Conservation (phyloP, 1,140 invertebrate genomes). For the Lepidotrigona ventralis region DNA sequence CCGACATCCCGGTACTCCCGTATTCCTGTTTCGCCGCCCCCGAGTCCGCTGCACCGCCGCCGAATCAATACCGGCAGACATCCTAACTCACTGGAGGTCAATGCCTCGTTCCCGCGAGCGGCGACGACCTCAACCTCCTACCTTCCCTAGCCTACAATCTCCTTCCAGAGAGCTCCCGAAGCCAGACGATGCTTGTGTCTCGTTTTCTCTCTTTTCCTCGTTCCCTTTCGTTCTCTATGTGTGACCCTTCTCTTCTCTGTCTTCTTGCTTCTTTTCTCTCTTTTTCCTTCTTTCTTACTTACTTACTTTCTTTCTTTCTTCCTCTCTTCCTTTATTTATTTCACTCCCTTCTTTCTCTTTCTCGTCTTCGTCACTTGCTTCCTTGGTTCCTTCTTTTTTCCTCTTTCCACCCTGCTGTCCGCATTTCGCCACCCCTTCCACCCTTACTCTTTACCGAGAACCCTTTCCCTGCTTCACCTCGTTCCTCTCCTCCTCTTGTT, state of each 20-base stretch:
- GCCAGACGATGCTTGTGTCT: constrained; percentile 60
- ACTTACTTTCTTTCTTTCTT: no score
- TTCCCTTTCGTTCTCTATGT: not conserved
- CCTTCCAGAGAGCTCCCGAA: constrained; percentile 64
- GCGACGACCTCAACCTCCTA: constrained; percentile 76
- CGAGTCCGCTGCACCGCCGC: constrained; percentile 64
- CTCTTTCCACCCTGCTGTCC: not conserved
- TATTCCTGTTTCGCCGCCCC: constrained; percentile 67
- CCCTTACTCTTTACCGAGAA: not conserved
- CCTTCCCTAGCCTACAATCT: constrained; percentile 66
- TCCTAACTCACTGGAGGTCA: constrained; percentile 75
- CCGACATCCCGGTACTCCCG: constrained; percentile 64
- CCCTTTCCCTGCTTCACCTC: not conserved
- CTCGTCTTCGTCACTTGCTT: no score
- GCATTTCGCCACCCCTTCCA: not conserved
- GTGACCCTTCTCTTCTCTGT: not conserved
- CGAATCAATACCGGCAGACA: constrained; percentile 79
- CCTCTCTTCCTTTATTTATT: no score
- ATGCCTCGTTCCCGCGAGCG: constrained; percentile 74
- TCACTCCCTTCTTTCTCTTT: no score
- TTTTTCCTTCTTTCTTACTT: not conserved
- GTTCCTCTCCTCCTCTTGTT: not conserved
- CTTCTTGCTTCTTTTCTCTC: not conserved
- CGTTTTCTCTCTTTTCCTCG: not conserved
- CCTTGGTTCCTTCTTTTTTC: not conserved